These are phyloP conservation scores for Meles meles DNA, from an alignment of 2,113 vertebrate species.

Conservation along the genomic window DNA sequence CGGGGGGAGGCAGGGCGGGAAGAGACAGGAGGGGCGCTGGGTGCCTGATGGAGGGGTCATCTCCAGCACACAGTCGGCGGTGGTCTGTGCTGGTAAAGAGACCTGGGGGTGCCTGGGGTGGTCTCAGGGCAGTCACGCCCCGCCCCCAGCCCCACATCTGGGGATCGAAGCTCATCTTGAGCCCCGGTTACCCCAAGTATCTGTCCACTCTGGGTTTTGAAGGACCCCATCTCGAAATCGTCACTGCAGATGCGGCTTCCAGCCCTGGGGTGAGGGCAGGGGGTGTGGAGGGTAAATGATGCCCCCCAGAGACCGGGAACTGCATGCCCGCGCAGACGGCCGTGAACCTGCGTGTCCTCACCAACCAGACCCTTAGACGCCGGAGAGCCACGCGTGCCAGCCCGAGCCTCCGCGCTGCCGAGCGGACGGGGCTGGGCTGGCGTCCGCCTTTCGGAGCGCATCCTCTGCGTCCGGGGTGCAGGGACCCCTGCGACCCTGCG, in stretches of 20 bases:
- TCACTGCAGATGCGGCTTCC: not conserved
- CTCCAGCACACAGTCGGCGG: fast-evolving
- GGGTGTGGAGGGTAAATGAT: not conserved
- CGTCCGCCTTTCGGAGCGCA: not conserved
- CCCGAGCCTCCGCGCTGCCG: not conserved
- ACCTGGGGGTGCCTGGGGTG: fast-evolving
- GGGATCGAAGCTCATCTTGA: too few species aligned
- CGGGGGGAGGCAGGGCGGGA: fast-evolving
- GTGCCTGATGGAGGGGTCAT: fast-evolving
- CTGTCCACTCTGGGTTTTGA: not conserved
- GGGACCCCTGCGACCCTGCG: not conserved
- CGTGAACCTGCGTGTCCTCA: not conserved
- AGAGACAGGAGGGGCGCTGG: not conserved
- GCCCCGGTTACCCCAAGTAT: fast-evolving
- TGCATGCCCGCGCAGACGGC: not conserved
- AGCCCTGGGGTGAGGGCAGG: not conserved
- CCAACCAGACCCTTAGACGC: not conserved
- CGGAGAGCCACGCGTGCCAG: not conserved
- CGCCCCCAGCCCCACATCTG: fast-evolving
- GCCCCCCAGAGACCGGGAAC: not conserved
- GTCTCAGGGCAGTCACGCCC: not conserved
- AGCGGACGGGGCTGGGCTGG: constrained; percentile 27
- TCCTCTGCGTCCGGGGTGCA: fast-evolving
- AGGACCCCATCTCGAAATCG: not conserved
- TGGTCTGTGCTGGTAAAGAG: fast-evolving